Evolutionary conservation across 2,113 vertebrate species (phyloP).

Genomic region (Lagopus muta): DNA sequence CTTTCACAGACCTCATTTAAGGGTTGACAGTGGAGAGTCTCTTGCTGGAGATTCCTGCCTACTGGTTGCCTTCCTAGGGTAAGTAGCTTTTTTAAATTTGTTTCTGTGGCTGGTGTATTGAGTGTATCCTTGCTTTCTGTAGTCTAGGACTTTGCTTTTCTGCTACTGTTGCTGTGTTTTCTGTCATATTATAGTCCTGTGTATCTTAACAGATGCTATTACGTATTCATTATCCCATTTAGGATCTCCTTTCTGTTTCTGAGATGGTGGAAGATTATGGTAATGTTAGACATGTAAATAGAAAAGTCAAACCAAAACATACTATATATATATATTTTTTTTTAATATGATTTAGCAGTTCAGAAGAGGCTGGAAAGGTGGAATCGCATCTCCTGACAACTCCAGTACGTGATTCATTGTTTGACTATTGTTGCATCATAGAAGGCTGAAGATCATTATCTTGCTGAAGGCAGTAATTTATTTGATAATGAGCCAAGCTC

Average conservation of each 20-base stretch:
- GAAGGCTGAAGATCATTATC: constrained; percentile 38
- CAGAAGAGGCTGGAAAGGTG: background rate
- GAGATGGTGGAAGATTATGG: background rate
- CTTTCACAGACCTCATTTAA: too few relatives aligned
- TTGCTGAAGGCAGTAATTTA: constrained; percentile 49
- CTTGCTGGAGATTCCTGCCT: too few relatives aligned
- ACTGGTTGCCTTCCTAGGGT: too few relatives aligned
- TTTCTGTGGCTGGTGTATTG: too few relatives aligned
- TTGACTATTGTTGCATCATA: constrained; percentile 21
- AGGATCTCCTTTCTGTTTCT: background rate
- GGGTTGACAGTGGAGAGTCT: too few relatives aligned
- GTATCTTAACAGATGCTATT: background rate
- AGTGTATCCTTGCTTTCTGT: too few relatives aligned
- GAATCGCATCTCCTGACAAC: background rate
- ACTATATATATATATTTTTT: too few relatives aligned
- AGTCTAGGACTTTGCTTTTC: too few relatives aligned
- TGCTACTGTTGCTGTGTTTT: too few relatives aligned
- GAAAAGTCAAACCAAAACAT: constrained; percentile 31
- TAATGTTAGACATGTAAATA: background rate
- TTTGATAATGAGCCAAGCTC: constrained; percentile 43
- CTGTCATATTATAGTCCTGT: too few relatives aligned
- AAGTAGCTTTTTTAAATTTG: too few relatives aligned
- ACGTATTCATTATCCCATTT: background rate
- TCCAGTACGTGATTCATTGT: constrained; percentile 28
- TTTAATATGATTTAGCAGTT: background rate